Evolutionary conservation across 1,140 invertebrate species (phyloP).

Genomic region (Prorops nasuta): DNA sequence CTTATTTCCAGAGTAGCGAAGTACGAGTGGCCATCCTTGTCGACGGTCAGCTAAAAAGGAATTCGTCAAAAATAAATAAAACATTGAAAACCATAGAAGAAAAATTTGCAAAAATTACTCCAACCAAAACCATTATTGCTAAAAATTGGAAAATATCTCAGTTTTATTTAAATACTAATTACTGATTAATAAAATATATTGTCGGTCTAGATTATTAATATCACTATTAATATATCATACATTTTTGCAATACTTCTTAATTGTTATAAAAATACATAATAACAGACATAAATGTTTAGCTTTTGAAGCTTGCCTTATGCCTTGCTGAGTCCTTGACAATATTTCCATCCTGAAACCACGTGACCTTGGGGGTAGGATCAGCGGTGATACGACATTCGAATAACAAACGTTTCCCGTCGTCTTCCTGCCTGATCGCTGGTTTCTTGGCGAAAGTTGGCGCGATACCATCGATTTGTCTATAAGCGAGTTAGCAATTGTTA

Average conservation of each 20-base stretch:
- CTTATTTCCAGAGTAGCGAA: conserved; percentile 88
- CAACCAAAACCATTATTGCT: too few species aligned
- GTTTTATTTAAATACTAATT: too few species aligned
- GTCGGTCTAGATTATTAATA: conserved; percentile 7
- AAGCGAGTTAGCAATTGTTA: conserved; percentile 17
- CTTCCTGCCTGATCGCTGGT: conserved; percentile 93
- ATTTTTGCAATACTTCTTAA: not conserved
- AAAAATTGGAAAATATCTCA: too few species aligned
- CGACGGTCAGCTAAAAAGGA: conserved; percentile 72
- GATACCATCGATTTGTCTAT: conserved; percentile 93
- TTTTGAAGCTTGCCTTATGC: conserved; percentile 69
- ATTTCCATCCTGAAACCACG: conserved; percentile 87
- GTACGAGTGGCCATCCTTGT: conserved; percentile 91
- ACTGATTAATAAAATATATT: too few species aligned
- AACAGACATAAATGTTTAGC: conserved; percentile 6
- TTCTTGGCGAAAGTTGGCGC: conserved; percentile 97
- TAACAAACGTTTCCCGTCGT: conserved; percentile 91
- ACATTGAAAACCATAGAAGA: conserved; percentile 2
- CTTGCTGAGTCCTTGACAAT: conserved; percentile 74
- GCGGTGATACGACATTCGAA: conserved; percentile 96
- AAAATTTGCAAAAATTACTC: too few species aligned
- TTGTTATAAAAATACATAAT: conserved; percentile 4
- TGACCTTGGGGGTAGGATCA: conserved; percentile 86
- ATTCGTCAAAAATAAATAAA: conserved; percentile 11
- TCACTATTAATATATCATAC: too few species aligned